These are phyloP conservation scores for Anseranas semipalmata DNA, from an alignment of 2,113 vertebrate species.

Conservation along the genomic window DNA sequence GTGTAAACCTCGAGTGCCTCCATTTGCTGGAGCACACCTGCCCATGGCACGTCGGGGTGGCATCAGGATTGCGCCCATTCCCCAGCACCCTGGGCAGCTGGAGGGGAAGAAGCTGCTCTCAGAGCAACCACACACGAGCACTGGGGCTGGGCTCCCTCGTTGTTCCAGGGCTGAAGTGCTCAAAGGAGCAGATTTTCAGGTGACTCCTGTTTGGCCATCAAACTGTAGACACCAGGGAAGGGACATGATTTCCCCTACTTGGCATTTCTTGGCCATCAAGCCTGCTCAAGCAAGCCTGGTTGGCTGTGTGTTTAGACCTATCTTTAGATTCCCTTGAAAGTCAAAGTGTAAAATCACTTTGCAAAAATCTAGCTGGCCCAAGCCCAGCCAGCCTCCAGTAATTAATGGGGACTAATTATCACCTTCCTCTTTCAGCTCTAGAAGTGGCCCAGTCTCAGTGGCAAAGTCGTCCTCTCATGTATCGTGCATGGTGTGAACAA, in stretches of 20 bases:
- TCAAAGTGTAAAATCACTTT: neutral
- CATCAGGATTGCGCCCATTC: neutral
- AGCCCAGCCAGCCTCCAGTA: fast-evolving
- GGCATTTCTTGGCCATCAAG: neutral
- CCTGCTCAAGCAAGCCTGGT: neutral
- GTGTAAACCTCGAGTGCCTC: neutral
- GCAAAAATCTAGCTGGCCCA: neutral
- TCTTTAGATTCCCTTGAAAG: neutral
- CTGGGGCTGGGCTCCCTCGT: neutral
- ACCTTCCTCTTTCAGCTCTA: neutral
- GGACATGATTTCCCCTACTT: fast-evolving
- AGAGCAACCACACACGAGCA: fast-evolving
- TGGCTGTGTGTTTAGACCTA: neutral
- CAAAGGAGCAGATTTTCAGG: neutral
- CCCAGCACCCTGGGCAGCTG: neutral
- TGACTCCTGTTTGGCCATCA: neutral
- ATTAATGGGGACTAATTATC: neutral
- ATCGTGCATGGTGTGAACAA: neutral
- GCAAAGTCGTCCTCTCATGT: neutral
- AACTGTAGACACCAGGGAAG: neutral
- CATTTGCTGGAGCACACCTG: neutral
- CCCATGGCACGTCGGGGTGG: fast-evolving
- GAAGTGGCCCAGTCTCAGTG: neutral
- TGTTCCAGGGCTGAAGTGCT: neutral
- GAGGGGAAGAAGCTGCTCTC: neutral